phyloP scores from a whole-genome alignment of 2,797 vertebrate genomes.

The Acanthornis magna region DNA sequence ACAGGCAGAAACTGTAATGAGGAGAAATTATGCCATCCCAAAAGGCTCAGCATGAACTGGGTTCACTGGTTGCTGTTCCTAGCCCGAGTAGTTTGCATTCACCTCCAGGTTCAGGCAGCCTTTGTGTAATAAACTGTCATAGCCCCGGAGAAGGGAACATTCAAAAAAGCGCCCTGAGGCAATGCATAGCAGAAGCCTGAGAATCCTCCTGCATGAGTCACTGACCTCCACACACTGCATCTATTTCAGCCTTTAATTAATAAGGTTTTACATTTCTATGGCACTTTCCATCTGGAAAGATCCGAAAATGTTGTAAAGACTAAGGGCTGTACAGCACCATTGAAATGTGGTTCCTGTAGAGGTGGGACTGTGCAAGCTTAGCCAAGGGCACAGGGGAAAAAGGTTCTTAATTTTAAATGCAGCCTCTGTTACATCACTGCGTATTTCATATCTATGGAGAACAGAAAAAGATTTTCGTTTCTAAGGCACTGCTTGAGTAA shows the following conservation, averaged over 20 bases:
- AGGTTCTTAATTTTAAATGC: neutral
- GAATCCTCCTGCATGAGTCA: conserved; percentile 56
- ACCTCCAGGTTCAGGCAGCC: conserved; percentile 1
- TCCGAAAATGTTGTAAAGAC: neutral
- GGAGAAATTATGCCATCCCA: neutral
- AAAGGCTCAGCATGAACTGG: neutral
- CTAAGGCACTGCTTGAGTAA: neutral
- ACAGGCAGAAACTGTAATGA: neutral
- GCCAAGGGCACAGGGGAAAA: neutral
- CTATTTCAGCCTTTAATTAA: conserved; percentile 56
- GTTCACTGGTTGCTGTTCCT: neutral
- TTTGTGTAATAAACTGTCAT: conserved; percentile 51
- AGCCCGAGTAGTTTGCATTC: conserved; percentile 20
- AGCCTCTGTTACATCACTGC: neutral
- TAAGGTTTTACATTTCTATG: conserved; percentile 46
- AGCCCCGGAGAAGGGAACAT: conserved; percentile 51
- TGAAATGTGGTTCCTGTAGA: neutral
- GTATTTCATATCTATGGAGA: neutral
- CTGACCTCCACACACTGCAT: conserved; percentile 49
- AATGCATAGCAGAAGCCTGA: conserved; percentile 42
- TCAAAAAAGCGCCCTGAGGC: neutral
- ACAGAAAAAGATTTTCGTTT: neutral
- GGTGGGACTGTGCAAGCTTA: neutral
- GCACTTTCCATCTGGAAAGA: conserved; percentile 37
- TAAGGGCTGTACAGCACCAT: neutral